phyloP scores from a whole-genome alignment of 2,797 vertebrate species.

The Aselliscus stoliczkanus region DNA sequence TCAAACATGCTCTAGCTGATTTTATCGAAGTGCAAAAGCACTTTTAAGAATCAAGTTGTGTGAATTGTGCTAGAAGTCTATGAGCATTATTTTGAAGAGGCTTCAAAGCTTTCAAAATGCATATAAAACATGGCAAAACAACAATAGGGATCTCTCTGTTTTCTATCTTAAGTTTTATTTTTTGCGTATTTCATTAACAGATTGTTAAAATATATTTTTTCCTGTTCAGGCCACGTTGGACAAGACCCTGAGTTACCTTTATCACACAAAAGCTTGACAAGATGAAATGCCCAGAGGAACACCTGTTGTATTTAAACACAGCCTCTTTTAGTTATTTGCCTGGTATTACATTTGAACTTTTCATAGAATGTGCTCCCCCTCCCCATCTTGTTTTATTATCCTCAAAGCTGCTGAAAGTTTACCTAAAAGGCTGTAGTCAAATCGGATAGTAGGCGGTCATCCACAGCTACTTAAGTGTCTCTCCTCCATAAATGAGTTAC shows the following conservation, averaged over 20 bases:
- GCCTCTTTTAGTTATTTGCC: not conserved
- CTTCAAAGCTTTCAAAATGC: slow-evolving; percentile 37
- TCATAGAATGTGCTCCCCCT: not conserved
- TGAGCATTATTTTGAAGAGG: slow-evolving; percentile 26
- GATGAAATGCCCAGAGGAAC: not conserved
- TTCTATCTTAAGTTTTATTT: not conserved
- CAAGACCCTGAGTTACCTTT: not conserved
- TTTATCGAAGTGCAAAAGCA: slow-evolving; percentile 60
- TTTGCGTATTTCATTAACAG: slow-evolving; percentile 16
- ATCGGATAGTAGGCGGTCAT: not conserved
- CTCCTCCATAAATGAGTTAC: not conserved
- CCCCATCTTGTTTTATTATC: not conserved
- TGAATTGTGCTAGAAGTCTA: slow-evolving; percentile 48
- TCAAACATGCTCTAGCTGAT: slow-evolving; percentile 56
- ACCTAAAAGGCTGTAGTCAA: not conserved
- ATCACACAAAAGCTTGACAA: not conserved
- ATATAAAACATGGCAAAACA: slow-evolving; percentile 51
- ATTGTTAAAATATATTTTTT: not conserved
- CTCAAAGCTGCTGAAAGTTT: not conserved
- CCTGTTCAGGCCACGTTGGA: not conserved
- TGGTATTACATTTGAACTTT: not conserved
- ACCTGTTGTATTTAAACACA: slow-evolving; percentile 6
- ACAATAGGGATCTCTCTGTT: not conserved
- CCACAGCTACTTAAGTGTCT: not conserved
- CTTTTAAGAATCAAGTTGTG: slow-evolving; percentile 58